Percentiles rank a stretch among this genome's conserved stretches.
Conservation (phyloP, 2,888 invertebrate genomes). For the Cheilosia scutellata region DNA sequence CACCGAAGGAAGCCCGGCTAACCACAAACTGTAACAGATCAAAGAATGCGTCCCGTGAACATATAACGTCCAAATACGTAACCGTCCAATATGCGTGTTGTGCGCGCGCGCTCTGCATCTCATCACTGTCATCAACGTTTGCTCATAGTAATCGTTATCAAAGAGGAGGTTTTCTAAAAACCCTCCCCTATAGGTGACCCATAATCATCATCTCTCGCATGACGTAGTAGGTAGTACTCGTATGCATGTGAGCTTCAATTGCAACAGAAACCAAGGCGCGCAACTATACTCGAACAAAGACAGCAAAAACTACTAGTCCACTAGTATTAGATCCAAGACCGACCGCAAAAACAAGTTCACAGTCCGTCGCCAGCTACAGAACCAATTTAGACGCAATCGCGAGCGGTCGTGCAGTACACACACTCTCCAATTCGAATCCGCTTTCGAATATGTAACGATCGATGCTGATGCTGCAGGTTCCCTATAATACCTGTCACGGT, state of each 20-base stretch:
- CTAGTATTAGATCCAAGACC: constrained; percentile 2
- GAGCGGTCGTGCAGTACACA: constrained; percentile 58
- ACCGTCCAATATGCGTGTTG: constrained; percentile 31
- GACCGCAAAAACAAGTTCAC: constrained; percentile 65
- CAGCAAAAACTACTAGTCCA: constrained; percentile 30
- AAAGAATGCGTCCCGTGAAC: constrained; percentile 32
- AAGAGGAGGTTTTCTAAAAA: constrained; percentile 54
- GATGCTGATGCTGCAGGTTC: constrained; percentile 40
- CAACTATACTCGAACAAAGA: constrained; percentile 1
- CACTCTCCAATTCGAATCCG: constrained; percentile 50
- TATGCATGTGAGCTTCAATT: constrained; percentile 54
- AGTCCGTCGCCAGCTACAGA: constrained; percentile 66
- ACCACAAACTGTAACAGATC: constrained; percentile 58
- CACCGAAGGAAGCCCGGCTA: constrained; percentile 22
- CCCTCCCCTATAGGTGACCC: constrained; percentile 51
- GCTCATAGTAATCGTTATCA: constrained; percentile 48
- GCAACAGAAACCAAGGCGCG: constrained; percentile 35
- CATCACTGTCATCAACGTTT: constrained; percentile 64
- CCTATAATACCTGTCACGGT: constrained; percentile 58
- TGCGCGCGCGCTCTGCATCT: constrained; percentile 53
- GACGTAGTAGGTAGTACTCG: constrained; percentile 55
- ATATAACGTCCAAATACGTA: constrained; percentile 39
- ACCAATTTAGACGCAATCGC: constrained; percentile 72
- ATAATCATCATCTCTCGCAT: constrained; percentile 52
- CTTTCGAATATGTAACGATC: constrained; percentile 66